Evolutionary conservation across 2,797 vertebrate species (phyloP).

Genomic region (Peromyscus eremicus): DNA sequence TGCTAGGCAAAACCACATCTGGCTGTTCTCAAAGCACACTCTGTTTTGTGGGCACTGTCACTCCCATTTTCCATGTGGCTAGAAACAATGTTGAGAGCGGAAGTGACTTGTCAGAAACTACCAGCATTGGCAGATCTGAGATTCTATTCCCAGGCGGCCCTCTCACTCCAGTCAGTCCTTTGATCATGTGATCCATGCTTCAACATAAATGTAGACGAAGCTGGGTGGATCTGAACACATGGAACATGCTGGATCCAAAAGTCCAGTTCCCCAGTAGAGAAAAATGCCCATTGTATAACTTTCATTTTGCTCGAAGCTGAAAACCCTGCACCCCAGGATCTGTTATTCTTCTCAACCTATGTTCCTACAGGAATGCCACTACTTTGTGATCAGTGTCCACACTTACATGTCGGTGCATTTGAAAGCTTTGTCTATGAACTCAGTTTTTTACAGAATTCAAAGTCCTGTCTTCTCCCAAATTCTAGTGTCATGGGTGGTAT

Average conservation of each 20-base stretch:
- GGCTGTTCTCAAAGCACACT: conserved; percentile 4
- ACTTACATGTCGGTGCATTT: background rate
- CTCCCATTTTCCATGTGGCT: background rate
- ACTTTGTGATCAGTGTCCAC: background rate
- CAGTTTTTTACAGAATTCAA: conserved; percentile 13
- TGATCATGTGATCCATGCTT: background rate
- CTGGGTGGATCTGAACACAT: background rate
- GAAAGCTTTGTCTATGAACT: background rate
- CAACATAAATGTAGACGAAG: background rate
- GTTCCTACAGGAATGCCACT: background rate
- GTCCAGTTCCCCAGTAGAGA: background rate
- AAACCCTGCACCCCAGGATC: background rate
- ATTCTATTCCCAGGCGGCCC: background rate
- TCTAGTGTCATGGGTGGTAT: background rate
- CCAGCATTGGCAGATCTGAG: background rate
- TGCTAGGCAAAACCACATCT: background rate
- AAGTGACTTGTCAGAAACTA: conserved; percentile 1
- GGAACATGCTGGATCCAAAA: conserved; percentile 5
- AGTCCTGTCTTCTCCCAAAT: background rate
- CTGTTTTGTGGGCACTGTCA: background rate
- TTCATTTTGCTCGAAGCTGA: background rate
- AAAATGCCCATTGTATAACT: background rate
- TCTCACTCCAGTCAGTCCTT: background rate
- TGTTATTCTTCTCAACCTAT: background rate
- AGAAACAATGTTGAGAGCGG: conserved; percentile 9